phyloP scores from a whole-genome alignment of 30 jellyfish, hydroid and myxozoan genomes.

The Aurelia coerulea region DNA sequence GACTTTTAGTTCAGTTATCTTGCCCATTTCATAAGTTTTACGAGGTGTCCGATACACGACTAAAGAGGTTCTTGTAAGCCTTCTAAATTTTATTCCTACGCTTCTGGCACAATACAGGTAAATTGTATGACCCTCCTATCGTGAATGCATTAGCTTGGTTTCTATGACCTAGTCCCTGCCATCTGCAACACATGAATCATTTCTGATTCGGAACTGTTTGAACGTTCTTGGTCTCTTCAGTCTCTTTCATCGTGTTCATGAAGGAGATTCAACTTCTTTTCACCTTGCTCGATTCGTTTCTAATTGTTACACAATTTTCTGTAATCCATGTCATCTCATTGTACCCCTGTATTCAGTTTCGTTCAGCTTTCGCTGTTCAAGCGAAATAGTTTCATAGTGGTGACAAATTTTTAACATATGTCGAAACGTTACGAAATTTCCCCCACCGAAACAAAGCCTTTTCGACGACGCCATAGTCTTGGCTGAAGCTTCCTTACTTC shows the following conservation, averaged over 20 bases:
- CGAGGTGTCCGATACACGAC: not conserved
- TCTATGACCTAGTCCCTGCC: too few species aligned
- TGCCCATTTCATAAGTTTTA: constrained; percentile 1
- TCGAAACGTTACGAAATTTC: not conserved
- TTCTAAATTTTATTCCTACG: not conserved
- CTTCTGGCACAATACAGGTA: not conserved
- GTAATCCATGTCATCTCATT: not conserved
- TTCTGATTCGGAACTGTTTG: too few species aligned
- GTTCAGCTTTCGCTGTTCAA: not conserved
- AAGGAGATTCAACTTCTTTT: too few species aligned
- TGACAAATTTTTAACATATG: too few species aligned
- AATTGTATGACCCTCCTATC: too few species aligned
- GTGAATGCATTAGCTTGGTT: too few species aligned
- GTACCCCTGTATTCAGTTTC: not conserved
- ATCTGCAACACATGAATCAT: too few species aligned
- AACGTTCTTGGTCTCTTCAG: too few species aligned
- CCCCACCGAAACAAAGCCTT: not conserved
- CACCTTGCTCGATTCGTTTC: too few species aligned
- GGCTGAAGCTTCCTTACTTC: not conserved
- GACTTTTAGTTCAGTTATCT: not conserved
- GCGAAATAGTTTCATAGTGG: too few species aligned
- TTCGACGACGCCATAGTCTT: constrained; percentile 8
- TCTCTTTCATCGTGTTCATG: too few species aligned
- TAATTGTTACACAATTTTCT: not conserved
- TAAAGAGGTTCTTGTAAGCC: not conserved